Evolutionary conservation across 2,113 vertebrate species (phyloP), one percentile per base, ranked within the genome.

Genomic region (Thamnaconus septentrionalis): DNA sequence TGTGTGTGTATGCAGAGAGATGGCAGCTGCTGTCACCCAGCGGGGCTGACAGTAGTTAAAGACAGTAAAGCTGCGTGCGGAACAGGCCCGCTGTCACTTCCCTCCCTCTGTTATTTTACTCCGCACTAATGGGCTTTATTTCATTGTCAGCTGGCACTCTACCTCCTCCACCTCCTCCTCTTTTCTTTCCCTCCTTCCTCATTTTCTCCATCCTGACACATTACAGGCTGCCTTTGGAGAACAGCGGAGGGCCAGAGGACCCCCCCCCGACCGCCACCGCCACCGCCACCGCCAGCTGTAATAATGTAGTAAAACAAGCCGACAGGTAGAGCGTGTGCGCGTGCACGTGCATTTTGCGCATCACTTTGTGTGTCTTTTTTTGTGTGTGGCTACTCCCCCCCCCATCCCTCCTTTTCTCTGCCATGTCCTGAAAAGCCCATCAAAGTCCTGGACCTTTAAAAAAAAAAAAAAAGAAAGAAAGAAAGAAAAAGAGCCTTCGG

Each of bases 91-190:
- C 84, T 89, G 85, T 90, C 90, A 90, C 88, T 90, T 91, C 86
- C 75, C 78, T 82, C 79, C 59, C 72, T 80, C 66, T 82, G 84
- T 85, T 82, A 81, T 86, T 89, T 87, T 87, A 90, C 76, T 66
- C 79, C 73, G 55, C 83, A 82, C 88, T 92, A 93, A 92, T 93
- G 84, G 90, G 90, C 85, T 91, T 92, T 91, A 90, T 92, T 90
- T 92, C 88, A 87, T 83, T 90, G 90, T 91, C 91, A 91, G 82
- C 81, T 83, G 82, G 82, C 83, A 88, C 82, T 88, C 85, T 82
- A 81, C 83, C 76, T 79, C 80, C 79, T 82, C 65, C 73, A 74
- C 61, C 66, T 65, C 48, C 49, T 65, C 59, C 62, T 54, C 58
- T 77, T 81, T 88, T 81, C 70, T 84, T 48, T 7, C 48, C 56